Conservation (phyloP, 2,888 invertebrate genomes). For the Apotomis betuletana region DNA sequence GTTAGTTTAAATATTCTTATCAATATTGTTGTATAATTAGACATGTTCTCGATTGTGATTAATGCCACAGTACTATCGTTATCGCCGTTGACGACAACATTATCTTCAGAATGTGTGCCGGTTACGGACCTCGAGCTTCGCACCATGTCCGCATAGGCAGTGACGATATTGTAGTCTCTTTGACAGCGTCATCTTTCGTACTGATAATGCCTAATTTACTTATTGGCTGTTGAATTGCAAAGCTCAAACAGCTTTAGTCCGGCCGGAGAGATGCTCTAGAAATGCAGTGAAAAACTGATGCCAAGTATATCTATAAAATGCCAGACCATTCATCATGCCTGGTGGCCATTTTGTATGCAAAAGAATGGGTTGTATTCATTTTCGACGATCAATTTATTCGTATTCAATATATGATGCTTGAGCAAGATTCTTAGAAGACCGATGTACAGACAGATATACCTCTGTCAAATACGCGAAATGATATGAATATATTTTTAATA, state of each 20-base stretch:
- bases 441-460: too few relatives aligned
- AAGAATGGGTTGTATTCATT: too few relatives aligned
- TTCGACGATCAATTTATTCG: too few relatives aligned
- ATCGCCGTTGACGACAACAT: slow-evolving; percentile 64
- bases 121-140: slow-evolving; percentile 54
- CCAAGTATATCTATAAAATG: too few relatives aligned
- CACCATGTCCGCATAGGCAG: slow-evolving; percentile 25
- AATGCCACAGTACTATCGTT: slow-evolving; percentile 46
- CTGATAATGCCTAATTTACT: slow-evolving; percentile 15
- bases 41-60: slow-evolving; percentile 47
- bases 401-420: too few relatives aligned
- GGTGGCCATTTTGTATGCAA: too few relatives aligned
- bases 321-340: too few relatives aligned
- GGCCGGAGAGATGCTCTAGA: neutral
- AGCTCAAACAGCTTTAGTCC: neutral
- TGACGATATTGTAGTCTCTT: slow-evolving; percentile 20
- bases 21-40: slow-evolving; percentile 44
- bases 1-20: slow-evolving; percentile 30
- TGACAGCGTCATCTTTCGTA: slow-evolving; percentile 5
- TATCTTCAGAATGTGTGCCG: slow-evolving; percentile 66
- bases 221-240: neutral
- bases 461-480: too few relatives aligned
- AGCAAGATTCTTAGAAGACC: too few relatives aligned
- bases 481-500: too few relatives aligned
- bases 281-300: neutral